These are phyloP conservation scores for Gymnocheta viridis DNA, from an alignment of 2,888 invertebrate species.

Conservation along the genomic window DNA sequence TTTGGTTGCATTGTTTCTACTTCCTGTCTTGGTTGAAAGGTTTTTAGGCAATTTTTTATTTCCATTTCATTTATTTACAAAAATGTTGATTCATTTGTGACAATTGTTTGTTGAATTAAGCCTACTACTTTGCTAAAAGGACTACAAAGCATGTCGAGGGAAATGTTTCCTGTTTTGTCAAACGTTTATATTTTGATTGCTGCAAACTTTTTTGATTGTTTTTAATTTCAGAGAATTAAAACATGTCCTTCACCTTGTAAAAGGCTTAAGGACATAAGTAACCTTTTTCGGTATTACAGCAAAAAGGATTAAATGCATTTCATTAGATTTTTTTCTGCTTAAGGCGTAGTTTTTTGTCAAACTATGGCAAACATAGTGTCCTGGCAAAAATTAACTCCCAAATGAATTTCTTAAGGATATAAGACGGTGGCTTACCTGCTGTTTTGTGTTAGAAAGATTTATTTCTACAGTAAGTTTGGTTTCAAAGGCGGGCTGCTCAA, in stretches of 20 bases:
- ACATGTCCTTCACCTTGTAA: not conserved
- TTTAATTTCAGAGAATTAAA: not conserved
- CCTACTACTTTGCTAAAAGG: not conserved
- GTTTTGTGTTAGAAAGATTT: not conserved
- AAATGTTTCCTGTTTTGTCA: not conserved
- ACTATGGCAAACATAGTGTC: constrained; percentile 3
- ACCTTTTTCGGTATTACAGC: not conserved
- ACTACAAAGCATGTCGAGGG: not conserved
- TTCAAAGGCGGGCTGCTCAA: not conserved
- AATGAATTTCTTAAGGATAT: not conserved
- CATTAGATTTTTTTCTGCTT: constrained; percentile 73
- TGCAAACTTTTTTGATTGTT: not conserved
- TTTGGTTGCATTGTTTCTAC: constrained; percentile 21
- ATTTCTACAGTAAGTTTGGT: not conserved
- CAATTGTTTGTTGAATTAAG: constrained; percentile 26
- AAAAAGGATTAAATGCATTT: constrained; percentile 40
- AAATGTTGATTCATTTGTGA: not conserved
- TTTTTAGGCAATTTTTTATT: not conserved
- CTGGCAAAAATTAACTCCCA: not conserved
- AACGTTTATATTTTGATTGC: constrained; percentile 2
- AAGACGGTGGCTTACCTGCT: not conserved
- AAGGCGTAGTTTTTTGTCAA: constrained; percentile 23
- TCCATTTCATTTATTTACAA: not conserved
- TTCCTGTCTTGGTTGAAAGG: constrained; percentile 24
- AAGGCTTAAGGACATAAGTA: not conserved